Conservation (phyloP, 1,140 invertebrate species). For the Lutraria rhynchaena region DNA sequence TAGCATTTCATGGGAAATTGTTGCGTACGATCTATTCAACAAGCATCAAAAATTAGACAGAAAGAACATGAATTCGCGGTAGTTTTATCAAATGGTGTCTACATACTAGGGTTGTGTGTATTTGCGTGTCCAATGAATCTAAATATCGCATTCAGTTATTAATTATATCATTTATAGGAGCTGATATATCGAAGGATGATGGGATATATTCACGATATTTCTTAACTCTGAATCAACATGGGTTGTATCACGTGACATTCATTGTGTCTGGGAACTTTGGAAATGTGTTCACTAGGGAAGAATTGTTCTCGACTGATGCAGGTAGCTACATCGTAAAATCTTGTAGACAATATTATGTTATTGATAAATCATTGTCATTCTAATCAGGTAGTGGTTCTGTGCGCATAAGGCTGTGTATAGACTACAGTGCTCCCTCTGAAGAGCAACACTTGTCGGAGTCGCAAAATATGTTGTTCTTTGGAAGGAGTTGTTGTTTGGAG, state of each 20-base stretch:
- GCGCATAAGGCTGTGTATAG: too few species aligned
- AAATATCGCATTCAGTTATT: not conserved
- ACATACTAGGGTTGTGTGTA: not conserved
- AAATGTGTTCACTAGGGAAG: constrained; percentile 3
- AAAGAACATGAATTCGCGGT: not conserved
- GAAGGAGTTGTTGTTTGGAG: too few species aligned
- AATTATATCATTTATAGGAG: constrained; percentile 82
- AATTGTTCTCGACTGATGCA: constrained; percentile 4
- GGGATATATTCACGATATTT: constrained; percentile 87
- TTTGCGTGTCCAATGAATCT: not conserved
- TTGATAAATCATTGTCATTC: too few species aligned
- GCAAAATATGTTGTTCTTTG: too few species aligned
- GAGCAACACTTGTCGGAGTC: too few species aligned
- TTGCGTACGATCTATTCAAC: too few species aligned
- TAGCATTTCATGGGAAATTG: too few species aligned
- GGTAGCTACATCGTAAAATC: too few species aligned
- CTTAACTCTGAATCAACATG: constrained; percentile 81
- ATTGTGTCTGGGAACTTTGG: constrained; percentile 4
- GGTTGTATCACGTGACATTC: constrained; percentile 80
- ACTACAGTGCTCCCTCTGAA: too few species aligned
- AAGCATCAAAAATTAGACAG: not conserved
- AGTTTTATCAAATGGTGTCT: not conserved
- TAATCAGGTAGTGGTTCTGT: too few species aligned
- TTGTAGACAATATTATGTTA: too few species aligned
- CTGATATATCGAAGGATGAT: constrained; percentile 86